Evolutionary conservation across 2,888 invertebrate species (phyloP).

Genomic region (Operophtera brumata): DNA sequence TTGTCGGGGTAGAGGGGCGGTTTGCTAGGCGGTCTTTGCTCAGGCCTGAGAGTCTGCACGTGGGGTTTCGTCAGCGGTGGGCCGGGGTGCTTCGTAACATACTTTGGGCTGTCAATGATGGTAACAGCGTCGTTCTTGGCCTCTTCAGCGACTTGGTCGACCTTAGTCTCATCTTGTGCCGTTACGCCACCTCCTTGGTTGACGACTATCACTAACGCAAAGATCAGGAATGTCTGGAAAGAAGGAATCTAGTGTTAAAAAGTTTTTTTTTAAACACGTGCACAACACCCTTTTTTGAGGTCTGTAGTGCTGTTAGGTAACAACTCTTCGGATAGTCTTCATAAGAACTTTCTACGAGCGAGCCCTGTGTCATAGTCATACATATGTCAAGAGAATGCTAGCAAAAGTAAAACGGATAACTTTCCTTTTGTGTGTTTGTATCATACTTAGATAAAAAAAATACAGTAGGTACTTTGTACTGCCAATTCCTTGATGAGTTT

Average conservation of each 20-base stretch:
- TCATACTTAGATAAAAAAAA: no score
- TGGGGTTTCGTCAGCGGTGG: constrained; percentile 38
- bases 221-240: constrained; percentile 74
- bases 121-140: constrained; percentile 58
- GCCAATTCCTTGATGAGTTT: constrained; percentile 7
- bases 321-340: no score
- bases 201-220: constrained; percentile 73
- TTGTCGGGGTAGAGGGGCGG: constrained; percentile 60
- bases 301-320: no score
- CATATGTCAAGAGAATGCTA: background rate
- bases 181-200: constrained; percentile 61
- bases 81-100: constrained; percentile 44
- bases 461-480: constrained; percentile 1
- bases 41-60: constrained; percentile 47
- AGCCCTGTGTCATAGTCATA: no score
- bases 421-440: background rate
- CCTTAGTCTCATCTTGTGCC: constrained; percentile 51
- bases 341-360: no score
- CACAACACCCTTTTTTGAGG: no score
- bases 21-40: constrained; percentile 60
- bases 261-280: background rate
- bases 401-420: background rate
- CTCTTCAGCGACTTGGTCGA: constrained; percentile 69
- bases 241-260: constrained; percentile 30
- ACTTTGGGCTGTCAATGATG: constrained; percentile 57